These are phyloP conservation scores for Oscheius myriophilus DNA, from an alignment of 2,888 invertebrate species.

Conservation along the genomic window DNA sequence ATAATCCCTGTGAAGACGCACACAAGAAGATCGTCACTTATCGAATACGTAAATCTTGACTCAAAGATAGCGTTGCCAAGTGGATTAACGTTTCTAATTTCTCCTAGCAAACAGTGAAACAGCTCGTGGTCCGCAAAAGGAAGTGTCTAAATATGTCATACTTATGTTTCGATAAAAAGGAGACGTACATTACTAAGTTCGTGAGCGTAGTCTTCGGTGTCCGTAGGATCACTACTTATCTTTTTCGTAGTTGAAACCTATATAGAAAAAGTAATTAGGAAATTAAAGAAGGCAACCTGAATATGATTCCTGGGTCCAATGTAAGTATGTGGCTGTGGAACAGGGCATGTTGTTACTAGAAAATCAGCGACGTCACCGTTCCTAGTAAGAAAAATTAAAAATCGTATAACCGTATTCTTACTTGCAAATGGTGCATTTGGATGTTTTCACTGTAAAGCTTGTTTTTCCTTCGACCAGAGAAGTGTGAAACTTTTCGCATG, in stretches of 20 bases:
- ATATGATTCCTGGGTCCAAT: constrained; percentile 33
- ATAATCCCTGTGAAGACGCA: constrained; percentile 46
- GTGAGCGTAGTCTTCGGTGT: constrained; percentile 40
- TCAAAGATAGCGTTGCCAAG: constrained; percentile 45
- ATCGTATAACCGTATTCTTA: neutral
- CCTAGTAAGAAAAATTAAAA: constrained; percentile 27
- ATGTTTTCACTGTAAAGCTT: constrained; percentile 6
- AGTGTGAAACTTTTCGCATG: constrained; percentile 17
- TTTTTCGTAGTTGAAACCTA: constrained; percentile 47
- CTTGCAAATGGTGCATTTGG: constrained; percentile 19
- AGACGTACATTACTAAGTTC: constrained; percentile 43
- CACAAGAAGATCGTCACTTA: constrained; percentile 46
- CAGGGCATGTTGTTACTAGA: constrained; percentile 38
- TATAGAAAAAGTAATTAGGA: no score
- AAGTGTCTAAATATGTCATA: constrained; percentile 36
- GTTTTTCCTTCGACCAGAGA: constrained; percentile 15
- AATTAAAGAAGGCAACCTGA: neutral
- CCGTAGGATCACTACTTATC: constrained; percentile 40
- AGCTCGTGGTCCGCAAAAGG: constrained; percentile 51
- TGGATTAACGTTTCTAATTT: constrained; percentile 41
- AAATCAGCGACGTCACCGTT: constrained; percentile 40
- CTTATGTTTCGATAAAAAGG: neutral
- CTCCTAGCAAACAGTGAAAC: constrained; percentile 41
- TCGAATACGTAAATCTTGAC: constrained; percentile 34
- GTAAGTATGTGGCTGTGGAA: constrained; percentile 40